These are phyloP conservation scores for Callaeas wilsoni DNA, from an alignment of 2,113 vertebrate species.

Conservation along the genomic window DNA sequence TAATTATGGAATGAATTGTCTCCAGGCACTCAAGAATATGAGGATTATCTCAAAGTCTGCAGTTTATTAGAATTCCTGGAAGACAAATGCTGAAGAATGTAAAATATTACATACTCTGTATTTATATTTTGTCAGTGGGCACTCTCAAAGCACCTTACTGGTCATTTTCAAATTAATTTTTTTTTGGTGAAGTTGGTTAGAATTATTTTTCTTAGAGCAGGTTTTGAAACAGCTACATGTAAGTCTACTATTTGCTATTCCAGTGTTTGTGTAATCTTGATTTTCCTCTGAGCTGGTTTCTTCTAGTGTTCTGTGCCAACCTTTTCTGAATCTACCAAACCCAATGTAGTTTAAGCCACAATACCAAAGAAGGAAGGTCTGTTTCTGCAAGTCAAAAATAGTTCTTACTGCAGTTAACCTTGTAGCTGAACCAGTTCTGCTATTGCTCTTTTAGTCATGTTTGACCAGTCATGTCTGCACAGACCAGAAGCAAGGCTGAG, in stretches of 20 bases:
- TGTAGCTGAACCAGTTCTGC: neutral
- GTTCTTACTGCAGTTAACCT: neutral
- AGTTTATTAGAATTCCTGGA: neutral
- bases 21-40: neutral
- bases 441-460: neutral
- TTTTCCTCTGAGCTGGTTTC: neutral
- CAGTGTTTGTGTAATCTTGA: neutral
- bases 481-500: neutral
- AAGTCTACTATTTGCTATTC: neutral
- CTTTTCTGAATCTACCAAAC: neutral
- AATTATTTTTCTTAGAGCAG: neutral
- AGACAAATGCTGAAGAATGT: neutral
- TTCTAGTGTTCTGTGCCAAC: neutral
- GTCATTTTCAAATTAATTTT: neutral
- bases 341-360: neutral
- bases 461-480: neutral
- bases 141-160: neutral
- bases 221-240: neutral
- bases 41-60: slow-evolving; percentile 8
- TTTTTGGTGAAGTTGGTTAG: neutral
- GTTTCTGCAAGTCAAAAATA: neutral
- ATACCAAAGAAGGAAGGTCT: neutral
- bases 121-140: neutral
- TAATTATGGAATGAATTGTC: slow-evolving; percentile 5
- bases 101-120: neutral